Percentiles rank a stretch among this genome's conserved stretches.
Evolutionary conservation across 2,797 vertebrate genomes (phyloP).

Genomic region (Buphagus erythrorhynchus): DNA sequence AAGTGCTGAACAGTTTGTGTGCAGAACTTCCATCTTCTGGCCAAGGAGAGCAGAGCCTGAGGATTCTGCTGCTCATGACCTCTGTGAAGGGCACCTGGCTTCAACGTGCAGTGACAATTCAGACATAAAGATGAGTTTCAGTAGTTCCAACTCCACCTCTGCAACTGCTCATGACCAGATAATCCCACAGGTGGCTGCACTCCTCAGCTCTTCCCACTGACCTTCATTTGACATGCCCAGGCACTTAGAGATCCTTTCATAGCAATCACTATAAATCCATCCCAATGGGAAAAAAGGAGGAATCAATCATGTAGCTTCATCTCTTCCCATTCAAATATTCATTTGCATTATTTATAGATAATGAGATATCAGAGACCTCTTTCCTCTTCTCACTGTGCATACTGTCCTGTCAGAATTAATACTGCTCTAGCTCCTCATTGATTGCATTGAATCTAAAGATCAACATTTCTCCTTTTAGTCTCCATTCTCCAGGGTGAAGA

Average conservation of each 20-base stretch:
- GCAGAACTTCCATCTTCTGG: neutral
- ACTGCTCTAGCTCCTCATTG: neutral
- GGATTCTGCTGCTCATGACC: neutral
- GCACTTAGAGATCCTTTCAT: neutral
- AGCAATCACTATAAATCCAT: neutral
- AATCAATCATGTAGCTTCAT: constrained; percentile 20
- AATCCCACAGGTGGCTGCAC: neutral
- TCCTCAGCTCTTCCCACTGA: neutral
- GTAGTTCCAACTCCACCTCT: neutral
- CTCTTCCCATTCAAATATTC: constrained; percentile 1
- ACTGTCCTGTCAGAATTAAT: neutral
- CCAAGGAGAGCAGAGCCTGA: neutral
- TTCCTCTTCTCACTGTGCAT: neutral
- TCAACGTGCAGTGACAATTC: neutral
- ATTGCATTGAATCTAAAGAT: neutral
- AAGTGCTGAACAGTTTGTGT: neutral
- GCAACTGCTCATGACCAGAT: neutral
- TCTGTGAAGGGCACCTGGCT: neutral
- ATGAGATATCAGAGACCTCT: neutral
- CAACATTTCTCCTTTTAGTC: neutral
- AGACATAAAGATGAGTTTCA: neutral
- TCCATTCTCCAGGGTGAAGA: neutral
- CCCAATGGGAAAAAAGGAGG: neutral
- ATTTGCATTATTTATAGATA: constrained; percentile 10
- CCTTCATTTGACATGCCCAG: neutral